These are phyloP conservation scores for Plectropomus leopardus DNA, from an alignment of 2,113 vertebrate species.

Conservation along the genomic window DNA sequence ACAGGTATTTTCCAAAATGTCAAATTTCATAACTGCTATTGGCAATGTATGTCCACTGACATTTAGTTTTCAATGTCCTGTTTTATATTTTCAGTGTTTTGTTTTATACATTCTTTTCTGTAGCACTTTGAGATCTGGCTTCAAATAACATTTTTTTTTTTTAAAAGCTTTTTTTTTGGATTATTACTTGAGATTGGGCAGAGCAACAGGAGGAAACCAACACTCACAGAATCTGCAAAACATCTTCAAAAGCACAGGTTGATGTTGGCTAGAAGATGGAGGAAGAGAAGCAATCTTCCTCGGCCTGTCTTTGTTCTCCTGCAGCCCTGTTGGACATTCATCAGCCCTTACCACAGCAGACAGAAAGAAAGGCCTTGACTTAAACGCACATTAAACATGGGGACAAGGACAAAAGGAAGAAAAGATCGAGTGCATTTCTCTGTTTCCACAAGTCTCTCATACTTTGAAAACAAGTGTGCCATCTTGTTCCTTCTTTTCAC, in stretches of 20 bases:
- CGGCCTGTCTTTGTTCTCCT: too few species aligned
- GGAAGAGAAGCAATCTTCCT: neutral
- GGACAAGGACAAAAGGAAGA: neutral
- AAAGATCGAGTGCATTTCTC: neutral
- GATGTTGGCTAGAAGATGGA: neutral
- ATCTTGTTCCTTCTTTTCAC: neutral
- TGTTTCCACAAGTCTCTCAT: too few species aligned
- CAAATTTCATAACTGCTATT: too few species aligned
- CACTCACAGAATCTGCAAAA: neutral
- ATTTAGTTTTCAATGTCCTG: too few species aligned
- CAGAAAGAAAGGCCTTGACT: neutral
- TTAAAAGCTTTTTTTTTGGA: neutral
- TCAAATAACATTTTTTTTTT: too few species aligned
- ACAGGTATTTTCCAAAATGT: too few species aligned
- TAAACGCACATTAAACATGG: neutral
- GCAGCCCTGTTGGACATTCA: neutral
- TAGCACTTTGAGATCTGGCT: too few species aligned
- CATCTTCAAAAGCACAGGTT: neutral
- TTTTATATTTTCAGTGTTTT: too few species aligned
- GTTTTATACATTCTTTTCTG: too few species aligned
- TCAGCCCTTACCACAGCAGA: neutral
- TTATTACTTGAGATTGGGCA: neutral
- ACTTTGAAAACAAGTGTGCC: neutral
- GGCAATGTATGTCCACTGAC: too few species aligned
- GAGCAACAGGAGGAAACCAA: neutral